Evolutionary conservation across 2,888 invertebrate genomes (phyloP).

Genomic region (Myopa tessellatipennis): DNA sequence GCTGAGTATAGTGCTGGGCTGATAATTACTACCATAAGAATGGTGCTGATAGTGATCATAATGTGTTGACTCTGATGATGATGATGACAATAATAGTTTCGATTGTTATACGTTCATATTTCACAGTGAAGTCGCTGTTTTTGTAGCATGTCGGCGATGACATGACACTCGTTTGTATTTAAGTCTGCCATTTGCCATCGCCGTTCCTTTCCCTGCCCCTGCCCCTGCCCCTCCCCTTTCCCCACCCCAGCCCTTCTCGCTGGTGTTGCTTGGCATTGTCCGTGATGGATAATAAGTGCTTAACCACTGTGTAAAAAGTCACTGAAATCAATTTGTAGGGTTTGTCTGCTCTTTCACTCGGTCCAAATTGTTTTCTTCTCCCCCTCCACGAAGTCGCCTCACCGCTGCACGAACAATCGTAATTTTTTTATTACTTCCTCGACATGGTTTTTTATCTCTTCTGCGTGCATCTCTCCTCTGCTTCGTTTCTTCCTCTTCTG

Average conservation of each 20-base stretch:
- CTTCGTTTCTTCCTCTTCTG: background rate
- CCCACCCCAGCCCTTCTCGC: conserved; percentile 54
- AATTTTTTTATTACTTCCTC: too few species aligned
- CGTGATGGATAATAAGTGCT: conserved; percentile 54
- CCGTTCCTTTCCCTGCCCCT: conserved; percentile 63
- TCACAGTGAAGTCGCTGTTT: too few species aligned
- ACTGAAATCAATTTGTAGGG: conserved; percentile 64
- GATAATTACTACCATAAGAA: too few species aligned
- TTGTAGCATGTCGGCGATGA: too few species aligned
- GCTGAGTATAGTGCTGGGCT: too few species aligned
- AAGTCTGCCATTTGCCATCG: conserved; percentile 64
- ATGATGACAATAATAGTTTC: too few species aligned
- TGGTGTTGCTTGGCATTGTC: conserved; percentile 31
- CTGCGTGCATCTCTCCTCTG: background rate
- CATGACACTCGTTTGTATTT: conserved; percentile 3
- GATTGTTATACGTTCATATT: too few species aligned
- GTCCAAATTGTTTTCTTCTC: conserved; percentile 1
- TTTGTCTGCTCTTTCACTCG: conserved; percentile 47
- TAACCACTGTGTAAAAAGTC: conserved; percentile 64
- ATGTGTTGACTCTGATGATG: too few species aligned
- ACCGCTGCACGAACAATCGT: background rate
- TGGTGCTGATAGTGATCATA: too few species aligned
- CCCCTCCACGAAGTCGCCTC: background rate
- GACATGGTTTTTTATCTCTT: too few species aligned
- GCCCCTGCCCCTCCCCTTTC: conserved; percentile 53